Base-by-base conservation (phyloP, 2,113 vertebrate species). In the Heteronetta atricapilla region DNA sequence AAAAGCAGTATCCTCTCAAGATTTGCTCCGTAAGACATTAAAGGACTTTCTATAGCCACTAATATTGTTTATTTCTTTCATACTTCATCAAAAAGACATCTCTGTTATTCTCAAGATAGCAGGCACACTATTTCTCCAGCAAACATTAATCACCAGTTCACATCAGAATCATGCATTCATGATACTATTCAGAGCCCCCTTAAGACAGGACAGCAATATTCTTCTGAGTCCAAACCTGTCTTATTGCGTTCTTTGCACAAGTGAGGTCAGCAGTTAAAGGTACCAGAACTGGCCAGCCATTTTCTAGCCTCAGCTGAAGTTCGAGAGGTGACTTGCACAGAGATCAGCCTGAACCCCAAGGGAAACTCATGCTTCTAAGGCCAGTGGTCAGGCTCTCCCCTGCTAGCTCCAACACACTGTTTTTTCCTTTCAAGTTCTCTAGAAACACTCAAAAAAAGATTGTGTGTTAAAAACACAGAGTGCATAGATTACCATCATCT, bases 131-230 rank as follows among this genome's bases (percentile, higher is more conserved):
- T 86, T 95, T 48, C 70, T 88, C n/a, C 58, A 56, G 74, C 53
- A 92, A 89, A 53, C 74, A 60, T 75, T 83, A 78, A 88, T 48
- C 9, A 16, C 56, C 34, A n/a, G 34, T 60, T 95, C 53, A 34
- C 36, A 81, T 53, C 56, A 60, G 48, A 90, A 81, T 53, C 73
- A 15, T n/a, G 21, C 10, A 17, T 33, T 18, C 31, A 3, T 48
- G 72, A 68, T 14, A 31, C 62, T 68, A 59, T 84, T 90, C 62
- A 78, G 72, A 94, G 68, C 28, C 63, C 15, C 42, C 10, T 4
- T 28, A 50, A 84, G 73, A 16, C 73, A 79, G 80, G 64, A 72
- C 8, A 80, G 55, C n/a, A 44, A 13, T 36, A 42, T 31, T 76
- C 90, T 90, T 79, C 66, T 67, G 77, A 66, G 58, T 6, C 55